Evolutionary conservation across 2,797 vertebrate species (phyloP).

Genomic region (Onychomys leucogaster): DNA sequence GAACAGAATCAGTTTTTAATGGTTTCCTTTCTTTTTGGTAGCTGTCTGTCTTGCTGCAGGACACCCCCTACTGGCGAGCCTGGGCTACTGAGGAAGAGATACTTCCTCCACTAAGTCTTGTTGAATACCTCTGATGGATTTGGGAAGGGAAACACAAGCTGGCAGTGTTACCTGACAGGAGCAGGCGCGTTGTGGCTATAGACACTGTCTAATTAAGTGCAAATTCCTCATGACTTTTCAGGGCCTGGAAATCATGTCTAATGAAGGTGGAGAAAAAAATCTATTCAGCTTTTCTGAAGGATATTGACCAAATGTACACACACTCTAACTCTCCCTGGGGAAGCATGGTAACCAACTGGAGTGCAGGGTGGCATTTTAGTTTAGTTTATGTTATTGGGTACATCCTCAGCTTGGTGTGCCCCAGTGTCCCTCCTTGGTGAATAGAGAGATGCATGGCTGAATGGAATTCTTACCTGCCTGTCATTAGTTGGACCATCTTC

Average conservation of each 20-base stretch:
- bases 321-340: background rate
- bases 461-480: background rate
- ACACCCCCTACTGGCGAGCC: fast-evolving
- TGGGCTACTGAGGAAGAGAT: background rate
- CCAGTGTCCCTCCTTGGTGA: background rate
- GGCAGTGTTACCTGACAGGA: background rate
- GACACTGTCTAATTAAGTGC: background rate
- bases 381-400: background rate
- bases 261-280: slow-evolving; percentile 38
- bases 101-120: background rate
- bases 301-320: background rate
- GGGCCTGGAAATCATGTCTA: background rate
- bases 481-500: too few relatives aligned
- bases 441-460: background rate
- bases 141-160: background rate
- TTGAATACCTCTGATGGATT: fast-evolving
- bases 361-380: too few relatives aligned
- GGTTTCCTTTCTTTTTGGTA: background rate
- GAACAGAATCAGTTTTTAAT: background rate
- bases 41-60: background rate
- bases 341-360: background rate
- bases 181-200: background rate
- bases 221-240: background rate
- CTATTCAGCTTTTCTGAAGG: slow-evolving; percentile 27
- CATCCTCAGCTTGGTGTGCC: fast-evolving